Conservation (phyloP, 2,888 invertebrate species). For the Acrocera orbiculus region DNA sequence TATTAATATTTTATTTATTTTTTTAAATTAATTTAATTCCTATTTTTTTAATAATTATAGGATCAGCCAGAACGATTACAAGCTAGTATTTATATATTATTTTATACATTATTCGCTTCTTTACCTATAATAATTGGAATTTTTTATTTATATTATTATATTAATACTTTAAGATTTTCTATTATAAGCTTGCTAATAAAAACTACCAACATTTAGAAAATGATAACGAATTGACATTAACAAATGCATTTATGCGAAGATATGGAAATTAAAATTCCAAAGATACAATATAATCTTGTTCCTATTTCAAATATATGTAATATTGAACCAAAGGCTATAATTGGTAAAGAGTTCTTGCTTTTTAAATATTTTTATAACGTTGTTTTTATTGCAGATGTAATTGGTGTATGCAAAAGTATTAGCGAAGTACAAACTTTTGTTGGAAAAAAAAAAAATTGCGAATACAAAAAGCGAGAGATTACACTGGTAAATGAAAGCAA, state of each 20-base stretch:
- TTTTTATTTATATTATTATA: conserved; percentile 21
- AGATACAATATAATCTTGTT: conserved; percentile 57
- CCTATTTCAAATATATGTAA: conserved; percentile 54
- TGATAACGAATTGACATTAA: conserved; percentile 92
- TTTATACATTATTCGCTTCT: conserved; percentile 53
- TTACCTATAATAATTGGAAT: conserved; percentile 32
- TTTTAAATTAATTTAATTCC: conserved; percentile 53
- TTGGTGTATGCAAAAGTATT: conserved; percentile 66
- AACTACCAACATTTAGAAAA: conserved; percentile 67
- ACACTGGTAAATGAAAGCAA: conserved; percentile 71
- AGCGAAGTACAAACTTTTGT: conserved; percentile 55
- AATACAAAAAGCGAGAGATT: conserved; percentile 78
- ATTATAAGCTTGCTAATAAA: conserved; percentile 79
- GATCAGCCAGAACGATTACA: conserved; percentile 48
- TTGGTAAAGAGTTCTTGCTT: conserved; percentile 40
- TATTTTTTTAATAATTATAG: conserved; percentile 46
- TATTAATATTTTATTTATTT: conserved; percentile 51
- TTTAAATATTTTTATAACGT: not conserved
- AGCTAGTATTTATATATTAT: conserved; percentile 46
- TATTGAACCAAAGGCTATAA: conserved; percentile 44
- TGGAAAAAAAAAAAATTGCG: conserved; percentile 56
- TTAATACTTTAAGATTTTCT: conserved; percentile 36
- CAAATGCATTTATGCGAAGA: conserved; percentile 40
- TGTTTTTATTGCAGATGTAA: conserved; percentile 53
- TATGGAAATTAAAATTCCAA: conserved; percentile 47